Percentiles rank a stretch among this genome's conserved stretches.
phyloP scores from a whole-genome alignment of 2,113 vertebrate species.

The Calyptommatus sinebrachiatus region DNA sequence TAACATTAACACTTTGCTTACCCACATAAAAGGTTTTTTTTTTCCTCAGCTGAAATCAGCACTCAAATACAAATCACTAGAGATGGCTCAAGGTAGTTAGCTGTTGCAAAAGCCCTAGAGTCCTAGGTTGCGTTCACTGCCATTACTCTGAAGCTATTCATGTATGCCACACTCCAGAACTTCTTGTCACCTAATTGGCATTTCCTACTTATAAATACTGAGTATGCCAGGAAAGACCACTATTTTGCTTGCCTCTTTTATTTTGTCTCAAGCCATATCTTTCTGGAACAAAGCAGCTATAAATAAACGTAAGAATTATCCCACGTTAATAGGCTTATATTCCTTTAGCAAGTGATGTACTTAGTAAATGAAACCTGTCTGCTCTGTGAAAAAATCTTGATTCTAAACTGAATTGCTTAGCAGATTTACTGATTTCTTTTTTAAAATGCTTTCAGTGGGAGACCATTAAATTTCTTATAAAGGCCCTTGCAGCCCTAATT shows the following conservation, averaged over 20 bases:
- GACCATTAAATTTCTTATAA: conserved; percentile 57
- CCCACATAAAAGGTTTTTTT: conserved; percentile 2
- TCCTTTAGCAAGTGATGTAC: conserved; percentile 36
- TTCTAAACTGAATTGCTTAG: conserved; percentile 40
- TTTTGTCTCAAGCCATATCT: neutral
- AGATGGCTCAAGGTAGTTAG: conserved; percentile 2
- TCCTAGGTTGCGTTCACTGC: neutral
- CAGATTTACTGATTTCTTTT: conserved; percentile 50
- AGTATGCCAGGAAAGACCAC: conserved; percentile 10
- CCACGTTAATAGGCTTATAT: conserved; percentile 44
- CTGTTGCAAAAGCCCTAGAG: neutral
- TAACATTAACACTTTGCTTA: neutral
- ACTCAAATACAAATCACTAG: conserved; percentile 29
- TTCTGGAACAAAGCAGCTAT: conserved; percentile 16
- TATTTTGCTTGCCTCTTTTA: conserved; percentile 9
- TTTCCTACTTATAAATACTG: conserved; percentile 22
- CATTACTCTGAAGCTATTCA: conserved; percentile 1
- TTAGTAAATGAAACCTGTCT: conserved; percentile 44
- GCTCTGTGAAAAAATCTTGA: conserved; percentile 52
- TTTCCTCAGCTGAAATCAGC: conserved; percentile 21
- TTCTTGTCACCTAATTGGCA: neutral
- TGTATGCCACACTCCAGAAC: neutral
- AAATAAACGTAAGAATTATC: conserved; percentile 33
- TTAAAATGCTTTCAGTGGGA: conserved; percentile 45
- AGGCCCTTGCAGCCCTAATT: conserved; percentile 53